Base-by-base conservation (phyloP, 2,888 invertebrate species). In the Drosophila vallismaia region DNA sequence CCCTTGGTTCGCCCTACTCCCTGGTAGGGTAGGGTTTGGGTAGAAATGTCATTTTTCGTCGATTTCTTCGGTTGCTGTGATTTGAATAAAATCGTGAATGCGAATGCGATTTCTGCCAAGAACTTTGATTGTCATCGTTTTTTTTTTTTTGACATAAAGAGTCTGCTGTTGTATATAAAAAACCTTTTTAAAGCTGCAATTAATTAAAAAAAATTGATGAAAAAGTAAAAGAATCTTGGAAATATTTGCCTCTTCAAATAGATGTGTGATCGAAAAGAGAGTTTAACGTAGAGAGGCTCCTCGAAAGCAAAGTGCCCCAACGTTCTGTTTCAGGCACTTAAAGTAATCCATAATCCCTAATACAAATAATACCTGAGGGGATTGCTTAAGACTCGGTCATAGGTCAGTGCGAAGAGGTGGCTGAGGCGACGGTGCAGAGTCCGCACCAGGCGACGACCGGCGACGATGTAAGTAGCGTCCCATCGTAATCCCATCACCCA, bases 381-480 rank as follows among this genome's bases (percentile, higher is more conserved):
- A 51, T 24, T 84, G 79, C 85, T 79, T 84, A 79, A 84, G 84
- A 75, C 60, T 70, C 79, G 79, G 85, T 74, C 75, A 77, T 84
- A 69, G 84, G 63, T 60, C 71, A 72, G 85, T 76, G 74, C 75
- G 77, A 82, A 85, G 70, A 70, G 77, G 79, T 83, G 82, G 82
- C 82, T 74, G 85, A 83, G 70, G 73, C 79, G 62, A 67, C 85
- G 62, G 74, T 74, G 67, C 82, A 82, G 60, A 79, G 77, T 73
- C 82, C 85, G 76, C 82, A 79, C 71, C 85, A 76, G 74, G 71
- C 83, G 67, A 67, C 85, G 77, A 57, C 83, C 70, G 85, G 52
- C 76, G 82, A 85, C 77, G 82, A 83, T 76, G 85, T 83, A 85
- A 85, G 82, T 85, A 83, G 60, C 79, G 77, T 62, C 72, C 66